Conservation (phyloP, 2,888 invertebrate genomes). For the Agrotis puta region DNA sequence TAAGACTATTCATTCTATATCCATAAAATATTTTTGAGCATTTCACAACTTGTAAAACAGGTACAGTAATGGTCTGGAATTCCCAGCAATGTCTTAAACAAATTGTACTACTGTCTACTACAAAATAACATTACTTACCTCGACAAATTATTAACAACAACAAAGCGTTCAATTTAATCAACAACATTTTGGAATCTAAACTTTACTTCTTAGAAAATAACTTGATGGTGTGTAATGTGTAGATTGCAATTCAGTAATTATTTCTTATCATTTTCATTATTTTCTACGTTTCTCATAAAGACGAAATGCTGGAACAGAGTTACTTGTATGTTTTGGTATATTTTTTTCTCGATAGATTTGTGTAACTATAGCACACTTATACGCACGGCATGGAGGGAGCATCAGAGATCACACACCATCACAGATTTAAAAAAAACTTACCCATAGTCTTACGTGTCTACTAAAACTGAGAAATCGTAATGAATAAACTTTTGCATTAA, state of each 20-base stretch:
- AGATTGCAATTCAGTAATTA: slow-evolving; percentile 12
- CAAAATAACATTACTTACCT: slow-evolving; percentile 19
- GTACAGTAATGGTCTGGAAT: too few species aligned
- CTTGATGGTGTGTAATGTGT: neutral
- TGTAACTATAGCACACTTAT: neutral
- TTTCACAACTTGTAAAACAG: too few species aligned
- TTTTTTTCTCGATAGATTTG: neutral
- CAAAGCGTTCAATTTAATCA: neutral
- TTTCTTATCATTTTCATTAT: slow-evolving; percentile 32
- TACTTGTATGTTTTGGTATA: neutral
- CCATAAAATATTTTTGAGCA: too few species aligned
- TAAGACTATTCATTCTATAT: neutral
- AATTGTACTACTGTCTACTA: too few species aligned
- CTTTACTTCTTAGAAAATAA: neutral
- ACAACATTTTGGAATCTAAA: slow-evolving; percentile 13
- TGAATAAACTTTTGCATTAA: neutral
- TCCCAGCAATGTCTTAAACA: too few species aligned
- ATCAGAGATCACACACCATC: too few species aligned
- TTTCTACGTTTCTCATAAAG: neutral
- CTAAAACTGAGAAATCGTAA: neutral
- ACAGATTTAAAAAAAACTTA: neutral
- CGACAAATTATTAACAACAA: slow-evolving; percentile 22
- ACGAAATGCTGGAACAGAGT: neutral
- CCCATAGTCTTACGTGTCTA: neutral
- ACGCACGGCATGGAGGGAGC: too few species aligned